Base-by-base conservation (phyloP, 2,888 invertebrate genomes). In the Orgyia antiqua region DNA sequence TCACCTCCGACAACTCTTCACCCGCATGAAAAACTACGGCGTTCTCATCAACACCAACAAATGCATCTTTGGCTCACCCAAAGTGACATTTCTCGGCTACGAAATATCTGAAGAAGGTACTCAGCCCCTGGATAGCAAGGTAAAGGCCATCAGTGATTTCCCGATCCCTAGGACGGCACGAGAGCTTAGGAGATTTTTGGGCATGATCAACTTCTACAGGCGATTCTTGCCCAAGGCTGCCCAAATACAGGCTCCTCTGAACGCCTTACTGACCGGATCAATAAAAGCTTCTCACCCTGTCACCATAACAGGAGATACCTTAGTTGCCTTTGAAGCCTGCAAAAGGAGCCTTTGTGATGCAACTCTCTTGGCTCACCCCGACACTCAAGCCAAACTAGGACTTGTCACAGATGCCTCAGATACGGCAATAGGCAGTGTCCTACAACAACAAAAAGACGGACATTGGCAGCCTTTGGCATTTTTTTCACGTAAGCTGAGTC, bases 171-270 rank as follows among this genome's bases (percentile, higher is more conserved):
- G n/a, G n/a, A n/a, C n/a, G n/a, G n/a, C n/a, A n/a, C n/a, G n/a
- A n/a, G n/a, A n/a, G n/a, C n/a, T n/a, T n/a, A n/a, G n/a, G n/a
- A n/a, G n/a, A n/a, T n/a, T n/a, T 19, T 17, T 38, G 12, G 36
- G 36, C 2, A 42, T 39, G 33, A 8, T 33, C 1, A 42, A 35
- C 9, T 42, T 37, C 25, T 39, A 35, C 9, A 18, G 39, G n/a
- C 23, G 29, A 15, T 39, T 39, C 10, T 3, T 39, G 10, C 34
- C 36, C 2, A 2, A 34, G 3, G 24, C 36, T 3, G 36, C 36
- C 2, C 5, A 20, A 10, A 13, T 25, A 10, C 41, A 34, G 24
- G 29, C 31, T 1, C 31, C 33, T 1, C 10, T 37, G 2, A 32
- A 40, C n/a, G 15, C 27, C 1, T 9, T 33, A 2, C 19, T 40